A percentile compares a stretch with the other conserved stretches of the same genome.
phyloP scores from a whole-genome alignment of 2,113 vertebrate genomes.

The Myiagra hebetior region DNA sequence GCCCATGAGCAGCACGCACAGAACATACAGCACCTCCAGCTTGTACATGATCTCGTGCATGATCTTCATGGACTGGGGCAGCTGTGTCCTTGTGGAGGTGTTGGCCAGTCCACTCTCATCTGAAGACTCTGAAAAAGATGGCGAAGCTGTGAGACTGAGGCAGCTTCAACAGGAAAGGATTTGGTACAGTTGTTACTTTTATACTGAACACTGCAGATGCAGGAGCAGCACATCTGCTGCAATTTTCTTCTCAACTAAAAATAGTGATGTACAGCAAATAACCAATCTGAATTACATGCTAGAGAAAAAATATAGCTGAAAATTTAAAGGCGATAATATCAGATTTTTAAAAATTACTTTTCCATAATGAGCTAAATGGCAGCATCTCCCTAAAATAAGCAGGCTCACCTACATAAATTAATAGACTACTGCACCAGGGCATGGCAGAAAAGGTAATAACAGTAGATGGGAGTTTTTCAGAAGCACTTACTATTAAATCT shows the following conservation, averaged over 20 bases:
- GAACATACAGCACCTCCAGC: slow-evolving; percentile 95
- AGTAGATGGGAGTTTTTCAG: neutral
- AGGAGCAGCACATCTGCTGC: neutral
- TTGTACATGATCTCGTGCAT: slow-evolving; percentile 99
- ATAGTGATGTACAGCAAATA: neutral
- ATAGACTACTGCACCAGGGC: neutral
- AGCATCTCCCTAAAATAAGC: neutral
- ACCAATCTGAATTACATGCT: neutral
- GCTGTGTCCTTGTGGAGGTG: slow-evolving; percentile 84
- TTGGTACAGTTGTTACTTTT: neutral
- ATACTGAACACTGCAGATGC: neutral
- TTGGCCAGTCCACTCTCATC: slow-evolving; percentile 90
- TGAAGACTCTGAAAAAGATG: slow-evolving; percentile 81
- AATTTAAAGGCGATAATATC: neutral
- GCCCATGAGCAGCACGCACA: slow-evolving; percentile 96
- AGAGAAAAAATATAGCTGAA: neutral
- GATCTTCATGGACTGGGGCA: slow-evolving; percentile 99
- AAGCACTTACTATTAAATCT: neutral
- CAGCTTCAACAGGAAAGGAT: neutral
- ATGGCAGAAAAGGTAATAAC: neutral
- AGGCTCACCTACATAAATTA: neutral
- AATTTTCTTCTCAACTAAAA: neutral
- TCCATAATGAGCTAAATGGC: neutral
- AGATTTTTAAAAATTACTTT: neutral
- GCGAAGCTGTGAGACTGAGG: neutral